Evolutionary conservation across 1,140 invertebrate species (phyloP), one percentile per base, ranked within the genome.

Genomic region (Pseudachorutes palmiensis): DNA sequence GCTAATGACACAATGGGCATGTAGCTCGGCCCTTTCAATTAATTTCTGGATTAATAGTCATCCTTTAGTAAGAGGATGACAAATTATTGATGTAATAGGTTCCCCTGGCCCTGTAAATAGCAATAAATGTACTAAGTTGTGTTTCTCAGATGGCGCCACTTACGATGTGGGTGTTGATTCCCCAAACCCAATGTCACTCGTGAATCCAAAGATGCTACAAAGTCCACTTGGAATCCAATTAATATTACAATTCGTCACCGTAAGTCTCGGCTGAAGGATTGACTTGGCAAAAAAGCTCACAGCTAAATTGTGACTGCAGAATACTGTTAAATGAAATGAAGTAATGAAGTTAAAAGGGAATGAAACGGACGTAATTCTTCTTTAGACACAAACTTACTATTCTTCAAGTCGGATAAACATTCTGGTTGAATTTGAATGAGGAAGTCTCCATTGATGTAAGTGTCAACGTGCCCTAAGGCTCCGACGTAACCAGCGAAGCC

Each of bases 381-480:
- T 19, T 41, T 9, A 9, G 36, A 41, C 5, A 41, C 5, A 41
- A 41, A 58, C 55, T 58, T 58, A 58, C 55, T 12, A 22, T 58
- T 22, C 12, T 22, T 58, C 55, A 58, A 22, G 55, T 58, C 24
- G 5, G 55, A 5, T 22, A 9, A 9, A 41, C 36, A 41, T 9
- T 12, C 24, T 5, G n/a, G 28, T 58, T 24, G 55, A 58, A 29
- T 22, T 29, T 58, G 55, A 58, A 29, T 5, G 55, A 29, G 5
- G 5, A 12, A 22, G 12, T 29, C 55, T 12, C 55, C 55, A 22
- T 58, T 58, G n/a, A 58, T 22, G 24, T 29, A 29, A 75, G 85
- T 85, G 69, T 86, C 84, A 1, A 78, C 83, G 0, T 82, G 83
- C 1, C 84, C 84, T 0, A 83, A 84, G 28, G 78, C 70, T 0